Evolutionary conservation across 2,888 invertebrate species (phyloP).

Genomic region (Noctua janthina): DNA sequence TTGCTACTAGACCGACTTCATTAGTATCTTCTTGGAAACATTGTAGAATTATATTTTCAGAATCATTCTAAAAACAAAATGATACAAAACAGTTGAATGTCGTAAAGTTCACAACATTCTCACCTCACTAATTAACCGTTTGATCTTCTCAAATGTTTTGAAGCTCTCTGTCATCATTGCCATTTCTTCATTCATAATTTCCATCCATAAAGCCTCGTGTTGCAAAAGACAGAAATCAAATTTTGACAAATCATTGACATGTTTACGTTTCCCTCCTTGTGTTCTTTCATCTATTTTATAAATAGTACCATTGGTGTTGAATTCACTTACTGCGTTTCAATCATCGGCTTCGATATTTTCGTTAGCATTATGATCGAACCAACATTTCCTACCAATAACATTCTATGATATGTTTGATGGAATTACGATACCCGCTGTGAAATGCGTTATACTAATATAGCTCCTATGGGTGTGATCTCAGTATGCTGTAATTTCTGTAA

Average conservation of each 20-base stretch:
- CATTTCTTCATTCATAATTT: slow-evolving; percentile 42
- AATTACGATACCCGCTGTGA: slow-evolving; percentile 81
- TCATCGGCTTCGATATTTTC: slow-evolving; percentile 68
- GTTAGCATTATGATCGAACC: slow-evolving; percentile 72
- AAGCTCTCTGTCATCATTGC: slow-evolving; percentile 43
- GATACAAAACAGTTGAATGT: background rate
- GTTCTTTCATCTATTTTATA: slow-evolving; percentile 62
- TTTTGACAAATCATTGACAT: slow-evolving; percentile 55
- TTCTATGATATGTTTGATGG: slow-evolving; percentile 75
- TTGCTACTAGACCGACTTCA: background rate
- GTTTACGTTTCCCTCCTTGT: slow-evolving; percentile 48
- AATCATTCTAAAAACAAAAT: slow-evolving; percentile 6
- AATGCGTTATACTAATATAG: slow-evolving; percentile 78
- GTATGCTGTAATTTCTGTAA: slow-evolving; percentile 69
- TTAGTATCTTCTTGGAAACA: background rate
- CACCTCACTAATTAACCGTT: slow-evolving; percentile 48
- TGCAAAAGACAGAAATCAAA: slow-evolving; percentile 36
- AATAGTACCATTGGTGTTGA: slow-evolving; percentile 56
- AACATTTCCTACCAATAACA: slow-evolving; percentile 76
- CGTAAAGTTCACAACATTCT: slow-evolving; percentile 22
- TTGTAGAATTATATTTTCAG: background rate
- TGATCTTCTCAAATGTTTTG: slow-evolving; percentile 57
- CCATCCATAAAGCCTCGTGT: slow-evolving; percentile 12
- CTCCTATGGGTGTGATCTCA: slow-evolving; percentile 81
- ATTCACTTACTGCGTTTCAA: slow-evolving; percentile 63